These are phyloP conservation scores for Gephyroberyx darwinii DNA, from an alignment of 2,797 vertebrate species.

Conservation along the genomic window DNA sequence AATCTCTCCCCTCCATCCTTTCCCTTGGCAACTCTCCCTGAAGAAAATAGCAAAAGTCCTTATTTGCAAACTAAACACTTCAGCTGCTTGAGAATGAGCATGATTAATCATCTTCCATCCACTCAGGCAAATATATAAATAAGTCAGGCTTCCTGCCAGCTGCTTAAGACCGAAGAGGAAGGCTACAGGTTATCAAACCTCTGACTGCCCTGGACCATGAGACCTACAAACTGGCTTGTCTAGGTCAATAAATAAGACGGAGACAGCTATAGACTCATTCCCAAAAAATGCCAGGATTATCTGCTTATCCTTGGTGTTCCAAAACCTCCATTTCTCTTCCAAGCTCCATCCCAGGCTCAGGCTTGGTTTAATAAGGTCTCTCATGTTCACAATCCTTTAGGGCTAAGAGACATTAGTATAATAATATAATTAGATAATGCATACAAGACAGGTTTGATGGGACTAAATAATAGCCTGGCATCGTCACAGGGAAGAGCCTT, in stretches of 20 bases:
- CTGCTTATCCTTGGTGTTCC: slow-evolving; percentile 23
- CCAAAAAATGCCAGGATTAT: slow-evolving; percentile 41
- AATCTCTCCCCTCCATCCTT: slow-evolving; percentile 15
- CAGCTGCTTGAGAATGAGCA: slow-evolving; percentile 44
- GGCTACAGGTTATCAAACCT: slow-evolving; percentile 52
- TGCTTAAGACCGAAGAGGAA: slow-evolving; percentile 30
- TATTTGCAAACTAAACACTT: slow-evolving; percentile 59
- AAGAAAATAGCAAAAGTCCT: slow-evolving; percentile 13
- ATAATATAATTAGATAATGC: slow-evolving; percentile 7
- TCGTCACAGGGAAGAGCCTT: not conserved
- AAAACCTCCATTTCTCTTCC: slow-evolving; percentile 31
- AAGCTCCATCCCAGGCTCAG: slow-evolving; percentile 21
- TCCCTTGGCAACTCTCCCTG: slow-evolving; percentile 7
- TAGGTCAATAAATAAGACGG: slow-evolving; percentile 51
- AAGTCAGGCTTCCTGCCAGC: slow-evolving; percentile 41
- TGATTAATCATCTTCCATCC: slow-evolving; percentile 62
- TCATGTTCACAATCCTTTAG: slow-evolving; percentile 30
- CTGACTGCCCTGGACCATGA: slow-evolving; percentile 31
- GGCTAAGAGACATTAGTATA: not conserved
- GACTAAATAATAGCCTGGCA: not conserved
- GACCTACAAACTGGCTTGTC: slow-evolving; percentile 28
- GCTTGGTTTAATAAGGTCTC: slow-evolving; percentile 39
- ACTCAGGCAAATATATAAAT: slow-evolving; percentile 52
- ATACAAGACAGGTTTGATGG: slow-evolving; percentile 12
- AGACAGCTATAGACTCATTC: slow-evolving; percentile 21